Evolutionary conservation across 2,888 invertebrate genomes (phyloP), one percentile per base, ranked within the genome.

Genomic region (Megamerina dolium): DNA sequence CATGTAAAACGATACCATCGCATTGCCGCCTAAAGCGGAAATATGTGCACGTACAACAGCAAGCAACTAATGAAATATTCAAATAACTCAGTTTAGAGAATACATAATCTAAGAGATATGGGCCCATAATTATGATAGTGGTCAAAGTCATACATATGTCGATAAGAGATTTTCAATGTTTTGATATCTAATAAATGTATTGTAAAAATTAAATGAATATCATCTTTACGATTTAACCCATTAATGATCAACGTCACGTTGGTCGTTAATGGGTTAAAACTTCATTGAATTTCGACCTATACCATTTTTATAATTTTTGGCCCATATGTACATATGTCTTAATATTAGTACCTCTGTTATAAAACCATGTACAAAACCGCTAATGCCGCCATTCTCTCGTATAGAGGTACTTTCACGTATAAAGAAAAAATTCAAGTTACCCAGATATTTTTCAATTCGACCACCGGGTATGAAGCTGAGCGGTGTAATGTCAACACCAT

Each of bases 31-130:
- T 23, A 96, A 73, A 1, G 94, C 89, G 0, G 87, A 83, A 20
- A 96, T 90, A 73, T 96, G 93, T 4, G 95, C 91, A 40, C 95
- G 79, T 2, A 90, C 89, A 51, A 96, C 91, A 2, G 93, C 92
- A 58, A 95, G 69, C 13, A 95, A 73, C 75, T 78, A 49, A 37
- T 50, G 45, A 29, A 2, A 35, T 5, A 17, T 29, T 12, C 2
- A 20, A 5, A 23, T 36, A 21, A 20, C n/a, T 26, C 8, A 26
- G 16, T 23, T 36, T 26, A 13, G 9, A 36, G 10, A 23, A 23
- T 23, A 23, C 10, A 10, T n/a, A n/a, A n/a, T n/a, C n/a, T n/a
- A n/a, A n/a, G n/a, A n/a, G n/a, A n/a, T n/a, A n/a, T n/a, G n/a
- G n/a, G n/a, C n/a, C n/a, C n/a, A n/a, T n/a, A n/a, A n/a, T n/a